Evolutionary conservation across 2,113 vertebrate genomes (phyloP).

Genomic region (Serilophus lunatus): DNA sequence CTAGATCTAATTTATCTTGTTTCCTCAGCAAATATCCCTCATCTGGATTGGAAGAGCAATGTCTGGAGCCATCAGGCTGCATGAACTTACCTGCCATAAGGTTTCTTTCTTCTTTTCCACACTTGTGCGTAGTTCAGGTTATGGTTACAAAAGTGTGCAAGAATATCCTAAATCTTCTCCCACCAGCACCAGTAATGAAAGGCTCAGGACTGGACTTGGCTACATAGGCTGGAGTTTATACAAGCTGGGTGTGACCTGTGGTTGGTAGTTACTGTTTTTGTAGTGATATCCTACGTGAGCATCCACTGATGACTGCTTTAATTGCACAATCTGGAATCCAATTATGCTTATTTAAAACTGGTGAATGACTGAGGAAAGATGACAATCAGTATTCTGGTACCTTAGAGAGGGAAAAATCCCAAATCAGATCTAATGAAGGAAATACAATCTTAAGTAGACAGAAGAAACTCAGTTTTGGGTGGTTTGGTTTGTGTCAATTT

Average conservation of each 20-base stretch:
- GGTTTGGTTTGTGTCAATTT: background rate
- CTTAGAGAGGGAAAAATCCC: background rate
- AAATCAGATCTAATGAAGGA: background rate
- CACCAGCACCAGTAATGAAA: background rate
- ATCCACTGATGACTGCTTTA: background rate
- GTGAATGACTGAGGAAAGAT: background rate
- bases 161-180: background rate
- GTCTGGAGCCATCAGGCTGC: background rate
- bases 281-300: background rate
- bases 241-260: slow-evolving; percentile 35
- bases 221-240: slow-evolving; percentile 22
- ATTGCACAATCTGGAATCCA: slow-evolving; percentile 9
- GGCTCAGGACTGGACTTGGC: background rate
- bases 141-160: background rate
- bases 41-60: background rate
- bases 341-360: slow-evolving; percentile 18
- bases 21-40: background rate
- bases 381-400: background rate
- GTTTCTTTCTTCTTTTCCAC: slow-evolving; percentile 31
- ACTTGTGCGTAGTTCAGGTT: background rate
- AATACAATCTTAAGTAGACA: background rate
- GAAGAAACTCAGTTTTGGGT: background rate
- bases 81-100: slow-evolving; percentile 42
- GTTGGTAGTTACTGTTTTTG: slow-evolving; percentile 12
- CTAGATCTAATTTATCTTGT: background rate